A percentile compares a stretch with the other conserved stretches of the same genome.
These are phyloP conservation scores for Enteromius anoplus DNA, from an alignment of 2,797 vertebrate genomes.

Conservation along the genomic window DNA sequence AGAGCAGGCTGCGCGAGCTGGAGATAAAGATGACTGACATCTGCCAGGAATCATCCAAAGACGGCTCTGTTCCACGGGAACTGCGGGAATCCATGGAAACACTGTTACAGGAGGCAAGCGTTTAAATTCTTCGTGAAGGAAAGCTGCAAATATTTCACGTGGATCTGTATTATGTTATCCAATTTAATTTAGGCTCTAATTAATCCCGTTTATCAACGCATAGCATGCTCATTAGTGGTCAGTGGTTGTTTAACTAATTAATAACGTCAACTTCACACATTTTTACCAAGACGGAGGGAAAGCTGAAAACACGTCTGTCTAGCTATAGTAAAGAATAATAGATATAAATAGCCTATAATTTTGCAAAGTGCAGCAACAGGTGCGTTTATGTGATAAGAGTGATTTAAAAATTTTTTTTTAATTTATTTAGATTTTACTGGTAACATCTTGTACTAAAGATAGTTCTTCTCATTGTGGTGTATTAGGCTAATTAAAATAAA, in stretches of 20 bases:
- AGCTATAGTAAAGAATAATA: not conserved
- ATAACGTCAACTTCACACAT: no score
- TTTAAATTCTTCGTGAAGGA: conserved; percentile 37
- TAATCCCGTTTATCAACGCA: no score
- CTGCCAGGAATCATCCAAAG: conserved; percentile 68
- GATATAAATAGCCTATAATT: not conserved
- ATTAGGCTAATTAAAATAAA: not conserved
- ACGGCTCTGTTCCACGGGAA: conserved; percentile 71
- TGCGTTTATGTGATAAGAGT: not conserved
- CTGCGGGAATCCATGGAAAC: conserved; percentile 79
- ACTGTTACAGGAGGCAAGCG: conserved; percentile 83
- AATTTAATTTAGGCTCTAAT: not conserved
- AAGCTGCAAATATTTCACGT: not conserved
- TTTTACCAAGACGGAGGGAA: not conserved
- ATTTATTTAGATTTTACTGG: not conserved
- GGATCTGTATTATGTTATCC: not conserved
- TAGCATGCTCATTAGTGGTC: not conserved
- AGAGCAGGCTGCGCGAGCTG: conserved; percentile 81
- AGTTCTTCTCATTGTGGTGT: not conserved
- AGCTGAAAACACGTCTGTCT: not conserved
- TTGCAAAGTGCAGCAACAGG: not conserved
- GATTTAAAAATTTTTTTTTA: not conserved
- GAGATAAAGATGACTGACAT: conserved; percentile 74
- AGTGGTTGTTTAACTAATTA: not conserved
- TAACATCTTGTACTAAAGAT: not conserved